Evolutionary conservation across 1,140 invertebrate species (phyloP).

Genomic region (Lethrus apterus): DNA sequence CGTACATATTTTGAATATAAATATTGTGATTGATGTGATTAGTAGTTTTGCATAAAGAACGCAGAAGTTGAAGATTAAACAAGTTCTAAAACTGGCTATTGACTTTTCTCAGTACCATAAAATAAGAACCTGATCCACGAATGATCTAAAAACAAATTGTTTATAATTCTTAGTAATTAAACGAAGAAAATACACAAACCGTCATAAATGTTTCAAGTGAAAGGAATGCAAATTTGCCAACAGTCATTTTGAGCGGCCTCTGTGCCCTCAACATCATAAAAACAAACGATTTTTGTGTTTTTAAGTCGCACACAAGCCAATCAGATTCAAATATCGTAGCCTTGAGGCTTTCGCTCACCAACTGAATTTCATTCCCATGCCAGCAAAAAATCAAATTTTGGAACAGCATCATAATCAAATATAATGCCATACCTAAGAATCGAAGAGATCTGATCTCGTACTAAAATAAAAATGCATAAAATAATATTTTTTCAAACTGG

Average conservation of each 20-base stretch:
- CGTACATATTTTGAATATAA: too few relatives aligned
- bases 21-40: too few relatives aligned
- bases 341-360: constrained; percentile 25
- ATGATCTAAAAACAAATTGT: too few relatives aligned
- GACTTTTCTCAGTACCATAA: too few relatives aligned
- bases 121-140: too few relatives aligned
- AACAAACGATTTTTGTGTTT: constrained; percentile 38
- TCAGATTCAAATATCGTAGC: constrained; percentile 21
- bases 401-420: constrained; percentile 18
- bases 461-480: background rate
- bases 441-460: background rate
- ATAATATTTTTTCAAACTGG: background rate
- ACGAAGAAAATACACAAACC: constrained; percentile 25
- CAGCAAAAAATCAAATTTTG: constrained; percentile 21
- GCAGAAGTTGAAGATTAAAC: too few relatives aligned
- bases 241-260: constrained; percentile 41
- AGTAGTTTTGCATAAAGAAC: too few relatives aligned
- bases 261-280: constrained; percentile 44
- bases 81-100: too few relatives aligned
- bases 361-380: constrained; percentile 20
- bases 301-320: constrained; percentile 25
- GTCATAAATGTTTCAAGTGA: constrained; percentile 44
- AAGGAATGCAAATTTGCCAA: constrained; percentile 43
- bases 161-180: too few relatives aligned
- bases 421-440: constrained; percentile 18